Percentiles rank a stretch among this genome's conserved stretches.
Evolutionary conservation across 2,113 vertebrate species (phyloP).

Genomic region (Athene cunicularia): DNA sequence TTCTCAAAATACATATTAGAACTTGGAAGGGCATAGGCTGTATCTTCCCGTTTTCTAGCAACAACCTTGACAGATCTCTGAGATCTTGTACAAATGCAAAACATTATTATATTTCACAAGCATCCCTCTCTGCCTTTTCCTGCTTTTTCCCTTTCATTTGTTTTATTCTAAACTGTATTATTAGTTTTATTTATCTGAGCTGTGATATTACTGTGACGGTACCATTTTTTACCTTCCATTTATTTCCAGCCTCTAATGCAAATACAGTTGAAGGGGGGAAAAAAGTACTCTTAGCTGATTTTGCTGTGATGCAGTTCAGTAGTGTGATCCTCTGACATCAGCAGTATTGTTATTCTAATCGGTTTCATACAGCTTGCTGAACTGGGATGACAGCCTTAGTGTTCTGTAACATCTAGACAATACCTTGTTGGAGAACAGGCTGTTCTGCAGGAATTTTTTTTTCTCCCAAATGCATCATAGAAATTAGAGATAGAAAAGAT

Average conservation of each 20-base stretch:
- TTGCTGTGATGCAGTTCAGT: not conserved
- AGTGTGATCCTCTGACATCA: slow-evolving; percentile 29
- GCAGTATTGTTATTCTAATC: slow-evolving; percentile 19
- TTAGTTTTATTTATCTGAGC: not conserved
- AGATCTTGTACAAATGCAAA: not conserved
- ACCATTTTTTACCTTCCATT: not conserved
- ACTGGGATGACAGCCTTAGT: not conserved
- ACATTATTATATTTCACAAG: not conserved
- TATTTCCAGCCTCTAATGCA: not conserved
- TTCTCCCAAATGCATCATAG: not conserved
- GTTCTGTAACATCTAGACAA: slow-evolving; percentile 33
- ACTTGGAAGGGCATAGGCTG: not conserved
- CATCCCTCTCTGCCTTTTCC: not conserved
- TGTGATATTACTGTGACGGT: not conserved
- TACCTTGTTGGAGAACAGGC: slow-evolving; percentile 7
- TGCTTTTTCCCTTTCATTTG: not conserved
- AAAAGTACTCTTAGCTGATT: not conserved
- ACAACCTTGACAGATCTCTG: not conserved
- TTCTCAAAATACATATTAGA: not conserved
- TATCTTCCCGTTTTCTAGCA: not conserved
- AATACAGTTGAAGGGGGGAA: not conserved
- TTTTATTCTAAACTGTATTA: not conserved
- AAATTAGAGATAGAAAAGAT: slow-evolving; percentile 46
- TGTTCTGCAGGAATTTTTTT: not conserved
- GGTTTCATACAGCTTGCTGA: not conserved